These are phyloP conservation scores for Bombus superbus DNA, from an alignment of 1,140 invertebrate species.

Conservation along the genomic window DNA sequence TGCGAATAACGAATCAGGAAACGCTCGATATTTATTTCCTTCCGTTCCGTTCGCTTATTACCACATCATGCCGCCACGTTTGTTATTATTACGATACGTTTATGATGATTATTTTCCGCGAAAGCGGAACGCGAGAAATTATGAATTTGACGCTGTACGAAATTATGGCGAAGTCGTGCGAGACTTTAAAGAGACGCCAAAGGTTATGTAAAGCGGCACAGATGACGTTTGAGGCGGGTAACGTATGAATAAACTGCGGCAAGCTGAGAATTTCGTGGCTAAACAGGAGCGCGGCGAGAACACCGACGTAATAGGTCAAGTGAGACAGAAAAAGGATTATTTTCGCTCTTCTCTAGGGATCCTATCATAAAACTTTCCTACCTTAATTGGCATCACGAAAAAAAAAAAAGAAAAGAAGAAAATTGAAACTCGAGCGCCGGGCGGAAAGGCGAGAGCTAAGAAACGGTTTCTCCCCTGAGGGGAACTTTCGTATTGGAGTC, in stretches of 20 bases:
- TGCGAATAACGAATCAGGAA: no score
- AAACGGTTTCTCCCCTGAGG: not conserved
- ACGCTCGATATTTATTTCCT: no score
- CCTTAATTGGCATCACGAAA: constrained; percentile 5
- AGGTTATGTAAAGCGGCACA: not conserved
- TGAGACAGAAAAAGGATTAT: not conserved
- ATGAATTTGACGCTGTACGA: no score
- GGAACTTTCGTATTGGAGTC: not conserved
- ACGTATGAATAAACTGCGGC: not conserved
- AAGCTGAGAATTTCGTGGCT: not conserved
- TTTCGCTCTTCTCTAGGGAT: not conserved
- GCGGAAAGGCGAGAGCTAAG: not conserved
- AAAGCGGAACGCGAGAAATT: no score
- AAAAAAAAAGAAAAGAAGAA: not conserved
- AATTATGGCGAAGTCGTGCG: no score
- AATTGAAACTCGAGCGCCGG: constrained; percentile 3
- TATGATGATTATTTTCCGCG: no score
- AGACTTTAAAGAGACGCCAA: not conserved
- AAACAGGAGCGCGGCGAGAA: not conserved
- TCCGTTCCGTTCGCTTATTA: no score
- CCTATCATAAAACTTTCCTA: not conserved
- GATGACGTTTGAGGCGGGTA: not conserved
- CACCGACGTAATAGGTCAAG: not conserved
- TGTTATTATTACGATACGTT: no score
- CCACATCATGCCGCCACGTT: no score